Evolutionary conservation across 2,797 vertebrate species (phyloP).

Genomic region (Gadopsis marmoratus): DNA sequence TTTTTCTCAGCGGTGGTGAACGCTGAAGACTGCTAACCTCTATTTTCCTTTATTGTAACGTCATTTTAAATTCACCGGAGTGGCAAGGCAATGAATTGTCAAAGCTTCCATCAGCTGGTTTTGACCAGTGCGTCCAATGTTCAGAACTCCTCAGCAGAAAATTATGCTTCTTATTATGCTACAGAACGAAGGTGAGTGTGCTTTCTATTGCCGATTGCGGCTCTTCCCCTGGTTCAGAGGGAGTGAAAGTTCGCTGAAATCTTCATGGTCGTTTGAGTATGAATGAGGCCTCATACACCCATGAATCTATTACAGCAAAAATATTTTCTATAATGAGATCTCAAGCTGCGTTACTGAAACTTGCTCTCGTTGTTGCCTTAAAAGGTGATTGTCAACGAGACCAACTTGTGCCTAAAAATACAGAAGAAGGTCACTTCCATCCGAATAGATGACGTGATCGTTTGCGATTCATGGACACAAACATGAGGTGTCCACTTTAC

Average conservation of each 20-base stretch:
- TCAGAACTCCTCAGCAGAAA: conserved; percentile 19
- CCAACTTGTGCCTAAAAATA: neutral
- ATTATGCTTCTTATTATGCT: neutral
- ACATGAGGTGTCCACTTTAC: neutral
- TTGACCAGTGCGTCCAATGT: neutral
- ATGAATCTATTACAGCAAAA: conserved; percentile 25
- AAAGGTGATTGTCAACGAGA: neutral
- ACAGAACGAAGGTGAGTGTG: neutral
- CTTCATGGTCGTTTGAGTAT: conserved; percentile 30
- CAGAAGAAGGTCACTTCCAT: neutral
- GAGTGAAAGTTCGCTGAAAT: conserved; percentile 17
- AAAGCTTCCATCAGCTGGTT: conserved; percentile 10
- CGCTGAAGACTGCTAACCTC: neutral
- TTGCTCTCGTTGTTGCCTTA: neutral
- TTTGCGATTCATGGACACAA: neutral
- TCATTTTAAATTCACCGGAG: conserved; percentile 16
- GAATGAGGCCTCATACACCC: conserved; percentile 37
- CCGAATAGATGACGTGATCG: neutral
- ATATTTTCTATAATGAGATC: conserved; percentile 38
- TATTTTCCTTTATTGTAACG: conserved; percentile 11
- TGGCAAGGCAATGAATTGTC: conserved; percentile 14
- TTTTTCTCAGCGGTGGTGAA: neutral
- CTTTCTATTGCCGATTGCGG: neutral
- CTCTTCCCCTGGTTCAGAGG: neutral
- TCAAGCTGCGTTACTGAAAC: neutral